Evolutionary conservation across 2,888 invertebrate genomes (phyloP), one percentile per base, ranked within the genome.

Genomic region (Drosophila cognata): DNA sequence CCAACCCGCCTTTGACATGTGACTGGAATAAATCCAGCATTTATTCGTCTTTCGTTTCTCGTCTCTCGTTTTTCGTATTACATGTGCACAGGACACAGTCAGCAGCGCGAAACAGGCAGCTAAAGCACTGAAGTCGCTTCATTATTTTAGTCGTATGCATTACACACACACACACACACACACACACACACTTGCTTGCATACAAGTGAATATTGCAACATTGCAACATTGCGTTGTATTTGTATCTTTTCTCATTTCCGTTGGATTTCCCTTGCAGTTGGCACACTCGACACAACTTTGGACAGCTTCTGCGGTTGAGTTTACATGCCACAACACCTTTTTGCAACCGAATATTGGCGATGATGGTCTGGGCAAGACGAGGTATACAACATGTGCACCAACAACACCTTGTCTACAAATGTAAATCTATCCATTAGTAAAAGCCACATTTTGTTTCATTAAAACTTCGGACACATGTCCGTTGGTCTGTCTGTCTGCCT

Each of bases 381-480:
- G 41, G 29, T 71, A 43, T 29, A 16, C 8, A 21, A 6, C 36
- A 6, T 35, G 56, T 29, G 18, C 46, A 60, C 25, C 43, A 65
- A 5, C 21, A 46, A 21, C 46, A 46, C 46, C 46, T 46, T 46
- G 46, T 46, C 8, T 48, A 4, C 61, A 67, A 43, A 21, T 50
- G 73, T 46, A 36, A 71, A 69, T 66, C 11, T 36, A 33, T 50
- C 46, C 58, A 55, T 51, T 25, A 48, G 35, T 56, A 6, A 50
- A 48, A 66, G 71, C 82, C 74, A 73, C 87, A 87, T 73, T 87
- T 85, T 82, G 87, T 88, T 88, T 87, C 84, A 88, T 84, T 88
- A 84, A 87, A 87, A 87, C 88, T 86, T 87, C 75, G 64, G 72
- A 77, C 72, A 85, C 82, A 73, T 84, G 69, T 70, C 33, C 11